Evolutionary conservation across 2,797 vertebrate species (phyloP).

Genomic region (Neosalanx taihuensis): DNA sequence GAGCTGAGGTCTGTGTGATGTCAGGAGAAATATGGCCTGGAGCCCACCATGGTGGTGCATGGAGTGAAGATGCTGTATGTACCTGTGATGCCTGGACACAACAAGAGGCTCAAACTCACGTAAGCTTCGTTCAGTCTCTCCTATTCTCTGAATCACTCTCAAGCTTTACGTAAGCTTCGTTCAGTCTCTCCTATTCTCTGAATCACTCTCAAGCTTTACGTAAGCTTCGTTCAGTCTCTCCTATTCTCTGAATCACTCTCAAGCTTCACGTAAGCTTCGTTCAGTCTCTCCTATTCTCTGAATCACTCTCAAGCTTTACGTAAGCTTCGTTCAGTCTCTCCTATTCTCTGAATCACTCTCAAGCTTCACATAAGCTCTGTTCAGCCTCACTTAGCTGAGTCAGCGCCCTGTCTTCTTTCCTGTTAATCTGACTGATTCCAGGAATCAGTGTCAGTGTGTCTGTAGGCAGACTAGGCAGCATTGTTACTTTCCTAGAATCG

Average conservation of each 20-base stretch:
- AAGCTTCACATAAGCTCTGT: no score
- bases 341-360: no score
- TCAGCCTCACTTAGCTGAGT: neutral
- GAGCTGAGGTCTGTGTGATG: slow-evolving; percentile 3
- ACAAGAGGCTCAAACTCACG: slow-evolving; percentile 95
- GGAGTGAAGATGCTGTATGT: slow-evolving; percentile 99
- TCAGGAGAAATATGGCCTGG: slow-evolving; percentile 94
- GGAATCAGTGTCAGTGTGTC: neutral
- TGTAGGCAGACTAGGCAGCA: neutral
- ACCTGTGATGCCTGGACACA: slow-evolving; percentile 96
- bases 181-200: neutral
- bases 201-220: no score
- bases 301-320: slow-evolving; percentile 62
- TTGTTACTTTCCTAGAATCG: no score
- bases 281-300: neutral
- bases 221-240: neutral
- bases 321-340: slow-evolving; percentile 60
- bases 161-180: no score
- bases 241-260: no score
- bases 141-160: neutral
- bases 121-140: slow-evolving; percentile 62
- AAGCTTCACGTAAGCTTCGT: no score
- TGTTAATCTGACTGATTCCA: neutral
- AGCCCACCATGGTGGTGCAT: slow-evolving; percentile 98
- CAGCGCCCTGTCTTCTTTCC: neutral